Conservation (phyloP, 2,888 invertebrate genomes). For the Hemicrepidius hirtus region DNA sequence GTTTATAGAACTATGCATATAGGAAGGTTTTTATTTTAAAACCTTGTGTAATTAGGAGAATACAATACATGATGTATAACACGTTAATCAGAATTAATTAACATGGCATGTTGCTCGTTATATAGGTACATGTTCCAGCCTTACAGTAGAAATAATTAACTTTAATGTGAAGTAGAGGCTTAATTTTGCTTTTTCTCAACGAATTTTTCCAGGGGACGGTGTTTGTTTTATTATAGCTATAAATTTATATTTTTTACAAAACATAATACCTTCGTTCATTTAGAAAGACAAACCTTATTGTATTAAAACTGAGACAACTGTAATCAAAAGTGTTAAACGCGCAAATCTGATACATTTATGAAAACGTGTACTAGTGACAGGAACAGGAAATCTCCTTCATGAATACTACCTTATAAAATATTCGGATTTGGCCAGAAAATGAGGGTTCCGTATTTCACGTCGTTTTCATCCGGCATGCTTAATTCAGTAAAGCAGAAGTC, state of each 20-base stretch:
- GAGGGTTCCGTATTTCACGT: slow-evolving; percentile 18
- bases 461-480: slow-evolving; percentile 25
- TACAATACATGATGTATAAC: neutral
- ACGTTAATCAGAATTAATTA: slow-evolving; percentile 26
- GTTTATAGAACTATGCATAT: too few species aligned
- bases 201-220: neutral
- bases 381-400: slow-evolving; percentile 6
- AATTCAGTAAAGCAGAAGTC: slow-evolving; percentile 22
- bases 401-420: slow-evolving; percentile 16
- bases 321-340: too few species aligned
- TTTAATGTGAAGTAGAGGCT: neutral
- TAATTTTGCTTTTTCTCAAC: neutral
- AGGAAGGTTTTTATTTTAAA: slow-evolving; percentile 1
- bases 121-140: neutral
- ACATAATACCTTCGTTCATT: too few species aligned
- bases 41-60: slow-evolving; percentile 2
- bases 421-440: slow-evolving; percentile 18
- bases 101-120: slow-evolving; percentile 1
- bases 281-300: too few species aligned
- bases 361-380: neutral
- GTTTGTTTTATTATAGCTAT: neutral
- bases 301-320: too few species aligned
- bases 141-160: neutral
- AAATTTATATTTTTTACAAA: too few species aligned
- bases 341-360: too few species aligned